Evolutionary conservation across 2,888 invertebrate species (phyloP), one percentile per base, ranked within the genome.

Genomic region (Mesopsocus fuscifrons): DNA sequence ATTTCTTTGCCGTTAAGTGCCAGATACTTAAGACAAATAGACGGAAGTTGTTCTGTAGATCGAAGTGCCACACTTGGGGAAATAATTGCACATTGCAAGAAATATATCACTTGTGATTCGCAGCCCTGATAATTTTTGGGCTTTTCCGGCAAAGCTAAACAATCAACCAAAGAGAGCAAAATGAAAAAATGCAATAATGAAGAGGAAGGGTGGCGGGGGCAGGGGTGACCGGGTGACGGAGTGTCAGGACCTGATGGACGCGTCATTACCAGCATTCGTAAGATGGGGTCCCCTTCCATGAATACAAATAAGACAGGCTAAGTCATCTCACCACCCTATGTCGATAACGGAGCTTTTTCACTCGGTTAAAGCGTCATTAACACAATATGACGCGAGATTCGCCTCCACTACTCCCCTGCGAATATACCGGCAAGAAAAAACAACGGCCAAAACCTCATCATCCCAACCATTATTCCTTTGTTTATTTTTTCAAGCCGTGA

Each of bases 321-420:
- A 33, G 33, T 33, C 33, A 33, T 17, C 33, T 33, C 33, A 5
- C 33, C 33, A 15, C 15, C 17, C 38, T 13, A 20, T 20, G 21
- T 9, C 38, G 21, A 21, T 21, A 38, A 38, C 38, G 20, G 38
- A 13, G 17, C 33, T 33, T 20, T 38, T 20, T 38, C n/a, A 38
- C 38, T 38, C 38, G 38, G 21, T 38, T 38, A 38, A 38, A 38
- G 20, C 20, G 20, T 38, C 38, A 38, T 38, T 38, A 38, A 38
- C 38, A 38, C 38, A 38, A 38, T 38, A 38, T 38, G 38, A 38
- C 38, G 38, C n/a, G n/a, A 18, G 17, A 16, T 21, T 38, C 17
- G n/a, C 11, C 6, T 26, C 8, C 26, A 26, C 11, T 26, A 6
- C 26, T 11, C 26, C 26, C 11, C 11, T 26, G 6, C 26, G 6